These are phyloP conservation scores for Diplodus sargus DNA, from an alignment of 2,797 vertebrate genomes.

Conservation along the genomic window DNA sequence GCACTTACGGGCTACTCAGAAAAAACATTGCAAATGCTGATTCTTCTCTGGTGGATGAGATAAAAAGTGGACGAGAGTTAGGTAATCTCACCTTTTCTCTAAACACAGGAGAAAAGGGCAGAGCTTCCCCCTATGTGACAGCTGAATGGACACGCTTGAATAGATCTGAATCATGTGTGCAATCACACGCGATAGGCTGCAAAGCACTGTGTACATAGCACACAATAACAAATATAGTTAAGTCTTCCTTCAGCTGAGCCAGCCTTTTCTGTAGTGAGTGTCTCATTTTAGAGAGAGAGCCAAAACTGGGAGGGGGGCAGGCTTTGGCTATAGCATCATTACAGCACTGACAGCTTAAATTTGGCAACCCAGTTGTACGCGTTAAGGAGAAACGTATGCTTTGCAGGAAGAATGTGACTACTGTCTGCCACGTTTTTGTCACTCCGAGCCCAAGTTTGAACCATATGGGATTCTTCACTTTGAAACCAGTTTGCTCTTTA, in stretches of 20 bases:
- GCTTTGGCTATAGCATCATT: constrained; percentile 43
- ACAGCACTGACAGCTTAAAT: constrained; percentile 55
- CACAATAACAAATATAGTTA: constrained; percentile 47
- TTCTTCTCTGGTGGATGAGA: constrained; percentile 9
- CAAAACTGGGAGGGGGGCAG: constrained; percentile 18
- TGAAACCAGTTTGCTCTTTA: constrained; percentile 51
- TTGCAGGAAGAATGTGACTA: constrained; percentile 38
- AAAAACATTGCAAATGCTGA: background rate
- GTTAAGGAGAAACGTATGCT: constrained; percentile 39
- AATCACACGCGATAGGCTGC: constrained; percentile 44
- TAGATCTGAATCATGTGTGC: constrained; percentile 44
- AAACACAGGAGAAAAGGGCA: constrained; percentile 39
- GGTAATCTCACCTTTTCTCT: constrained; percentile 41
- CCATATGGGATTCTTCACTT: constrained; percentile 46
- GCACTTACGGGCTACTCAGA: background rate
- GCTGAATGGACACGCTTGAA: constrained; percentile 43
- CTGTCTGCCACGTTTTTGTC: constrained; percentile 19
- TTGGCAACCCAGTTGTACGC: constrained; percentile 36
- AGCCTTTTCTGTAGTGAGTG: constrained; percentile 28
- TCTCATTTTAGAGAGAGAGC: constrained; percentile 43
- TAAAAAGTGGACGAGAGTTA: constrained; percentile 24
- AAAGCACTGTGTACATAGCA: constrained; percentile 30
- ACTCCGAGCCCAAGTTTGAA: constrained; percentile 39
- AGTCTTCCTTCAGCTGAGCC: constrained; percentile 50
- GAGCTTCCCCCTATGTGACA: constrained; percentile 37